Conservation (phyloP, 2,888 invertebrate species). For the Terebella lapidaria region DNA sequence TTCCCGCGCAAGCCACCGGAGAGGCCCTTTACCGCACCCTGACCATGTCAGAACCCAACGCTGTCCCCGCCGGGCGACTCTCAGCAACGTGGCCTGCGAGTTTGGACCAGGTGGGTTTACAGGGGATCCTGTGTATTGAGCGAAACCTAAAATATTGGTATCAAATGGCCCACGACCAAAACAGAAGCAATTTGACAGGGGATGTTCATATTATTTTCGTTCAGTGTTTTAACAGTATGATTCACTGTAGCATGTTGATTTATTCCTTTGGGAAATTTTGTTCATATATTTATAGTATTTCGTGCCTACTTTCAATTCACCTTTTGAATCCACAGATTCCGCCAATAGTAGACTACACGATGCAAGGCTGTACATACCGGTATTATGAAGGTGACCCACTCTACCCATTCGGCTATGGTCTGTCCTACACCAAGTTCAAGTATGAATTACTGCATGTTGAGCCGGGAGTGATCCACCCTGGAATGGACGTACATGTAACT, state of each 20-base stretch:
- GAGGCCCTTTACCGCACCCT: slow-evolving; percentile 35
- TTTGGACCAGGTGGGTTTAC: slow-evolving; percentile 20
- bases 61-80: slow-evolving; percentile 41
- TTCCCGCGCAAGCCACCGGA: slow-evolving; percentile 46
- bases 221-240: too few relatives aligned
- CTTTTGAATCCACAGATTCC: too few relatives aligned
- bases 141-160: neutral
- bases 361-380: slow-evolving; percentile 43
- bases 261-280: too few relatives aligned
- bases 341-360: slow-evolving; percentile 29
- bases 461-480: slow-evolving; percentile 18
- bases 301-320: too few relatives aligned
- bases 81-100: slow-evolving; percentile 43
- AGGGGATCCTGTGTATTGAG: neutral
- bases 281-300: too few relatives aligned
- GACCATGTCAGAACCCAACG: slow-evolving; percentile 18
- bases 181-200: too few relatives aligned
- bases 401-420: slow-evolving; percentile 32
- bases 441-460: slow-evolving; percentile 13
- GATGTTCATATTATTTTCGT: too few relatives aligned
- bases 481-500: slow-evolving; percentile 22
- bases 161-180: neutral
- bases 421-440: slow-evolving; percentile 24
- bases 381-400: slow-evolving; percentile 36
- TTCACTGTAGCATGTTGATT: too few relatives aligned